Base-by-base conservation (phyloP, 2,888 invertebrate genomes). In the Acanthosepion pharaonis region DNA sequence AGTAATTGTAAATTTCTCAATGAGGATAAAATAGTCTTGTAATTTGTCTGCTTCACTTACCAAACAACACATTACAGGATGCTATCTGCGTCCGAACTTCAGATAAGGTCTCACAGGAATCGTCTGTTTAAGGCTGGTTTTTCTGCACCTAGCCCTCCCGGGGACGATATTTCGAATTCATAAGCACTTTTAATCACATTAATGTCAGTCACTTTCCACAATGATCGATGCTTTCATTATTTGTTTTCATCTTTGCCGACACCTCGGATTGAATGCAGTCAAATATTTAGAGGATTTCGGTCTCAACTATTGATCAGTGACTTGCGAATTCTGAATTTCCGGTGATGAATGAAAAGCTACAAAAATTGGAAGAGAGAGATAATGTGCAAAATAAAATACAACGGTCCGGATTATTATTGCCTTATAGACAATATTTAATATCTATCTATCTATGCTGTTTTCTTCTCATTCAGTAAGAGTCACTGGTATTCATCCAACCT, bases 141-240 rank as follows among this genome's bases (percentile, higher is more conserved):
- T 78, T n/a, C 15, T n/a, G 18, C 78, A 33, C 78, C 78, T 33
- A 2, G 20, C 9, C 15, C 78, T 33, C 78, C 15, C 0, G 78
- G 78, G 78, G 15, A n/a, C n/a, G 15, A 78, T 11, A 11, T 5
- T 4, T 78, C 23, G n/a, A 78, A 78, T 78, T 78, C 78, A 78
- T 78, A n/a, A 78, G 33, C 78, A 18, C 78, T n/a, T 78, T 78
- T 78, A 78, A 78, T 78, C n/a, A 78, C n/a, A n/a, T 33, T 15
- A 33, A 78, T 33, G n/a, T 78, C 78, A 5, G 78, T 9, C 78
- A 11, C 78, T 6, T n/a, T 78, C n/a, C n/a, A 78, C 11, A 78
- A n/a, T 78, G 78, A 78, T 78, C n/a, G 78, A 78, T 78, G n/a
- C 78, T 78, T 78, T 78, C 78, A 78, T 28, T 78, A n/a, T 78